A percentile compares a stretch with the other conserved stretches of the same genome.
Conservation (phyloP, 2,888 invertebrate species). For the Thymelicus acteon region DNA sequence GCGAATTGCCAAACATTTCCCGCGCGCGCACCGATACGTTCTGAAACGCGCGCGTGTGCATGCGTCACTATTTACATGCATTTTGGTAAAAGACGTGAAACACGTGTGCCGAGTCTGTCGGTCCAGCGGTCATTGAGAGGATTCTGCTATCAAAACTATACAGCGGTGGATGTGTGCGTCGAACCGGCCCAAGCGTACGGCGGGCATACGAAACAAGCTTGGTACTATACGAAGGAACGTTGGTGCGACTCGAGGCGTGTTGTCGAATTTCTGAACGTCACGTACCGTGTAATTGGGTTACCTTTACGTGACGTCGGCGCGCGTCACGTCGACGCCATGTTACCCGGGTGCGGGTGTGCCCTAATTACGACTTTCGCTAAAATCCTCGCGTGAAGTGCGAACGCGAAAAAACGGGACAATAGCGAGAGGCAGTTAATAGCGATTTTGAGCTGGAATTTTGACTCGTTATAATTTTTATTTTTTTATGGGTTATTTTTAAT, state of each 20-base stretch:
- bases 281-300: constrained; percentile 81
- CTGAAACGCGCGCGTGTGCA: constrained; percentile 62
- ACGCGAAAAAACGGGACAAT: constrained; percentile 33
- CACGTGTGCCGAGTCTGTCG: constrained; percentile 86
- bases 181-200: constrained; percentile 66
- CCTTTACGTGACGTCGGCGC: constrained; percentile 75
- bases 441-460: background rate
- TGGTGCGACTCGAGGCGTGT: constrained; percentile 54
- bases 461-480: background rate
- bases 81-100: constrained; percentile 64
- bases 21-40: constrained; percentile 60
- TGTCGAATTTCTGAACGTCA: constrained; percentile 76
- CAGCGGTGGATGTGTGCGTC: constrained; percentile 71
- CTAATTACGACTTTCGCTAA: constrained; percentile 78
- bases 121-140: constrained; percentile 87
- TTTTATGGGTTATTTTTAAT: too few species aligned
- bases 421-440: too few species aligned
- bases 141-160: constrained; percentile 75
- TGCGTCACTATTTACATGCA: constrained; percentile 71
- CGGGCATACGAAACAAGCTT: constrained; percentile 79
- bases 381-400: constrained; percentile 47
- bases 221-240: constrained; percentile 45
- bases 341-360: constrained; percentile 72
- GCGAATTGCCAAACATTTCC: constrained; percentile 65
- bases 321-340: constrained; percentile 69